Evolutionary conservation across 2,888 invertebrate species (phyloP).

Genomic region (Melanargia galathea): DNA sequence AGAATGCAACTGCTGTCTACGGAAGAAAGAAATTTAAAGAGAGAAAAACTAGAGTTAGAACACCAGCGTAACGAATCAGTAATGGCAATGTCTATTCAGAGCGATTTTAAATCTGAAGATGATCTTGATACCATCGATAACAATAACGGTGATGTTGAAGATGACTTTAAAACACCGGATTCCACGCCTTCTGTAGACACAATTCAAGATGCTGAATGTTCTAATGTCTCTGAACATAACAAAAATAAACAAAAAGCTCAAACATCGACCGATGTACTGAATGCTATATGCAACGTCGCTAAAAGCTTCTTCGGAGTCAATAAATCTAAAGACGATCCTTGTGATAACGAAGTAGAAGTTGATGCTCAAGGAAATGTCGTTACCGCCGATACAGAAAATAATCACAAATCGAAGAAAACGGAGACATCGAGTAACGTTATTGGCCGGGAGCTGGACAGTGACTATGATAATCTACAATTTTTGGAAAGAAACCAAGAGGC

Average conservation of each 20-base stretch:
- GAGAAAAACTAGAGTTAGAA: constrained; percentile 78
- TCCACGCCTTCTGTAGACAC: constrained; percentile 33
- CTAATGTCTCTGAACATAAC: constrained; percentile 39
- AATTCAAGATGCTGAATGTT: constrained; percentile 24
- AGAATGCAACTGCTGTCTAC: constrained; percentile 74
- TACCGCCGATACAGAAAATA: constrained; percentile 45
- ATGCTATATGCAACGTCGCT: constrained; percentile 64
- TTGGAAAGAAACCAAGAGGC: constrained; percentile 69
- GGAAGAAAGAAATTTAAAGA: constrained; percentile 78
- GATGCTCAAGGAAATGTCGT: constrained; percentile 69
- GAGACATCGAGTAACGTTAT: constrained; percentile 64
- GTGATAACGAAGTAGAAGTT: constrained; percentile 62
- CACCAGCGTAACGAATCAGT: constrained; percentile 66
- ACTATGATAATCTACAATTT: constrained; percentile 60
- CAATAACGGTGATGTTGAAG: constrained; percentile 41
- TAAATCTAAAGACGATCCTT: constrained; percentile 49
- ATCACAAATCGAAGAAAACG: constrained; percentile 44
- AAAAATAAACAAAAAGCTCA: constrained; percentile 51
- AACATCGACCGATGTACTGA: constrained; percentile 58
- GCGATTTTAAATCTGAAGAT: constrained; percentile 54
- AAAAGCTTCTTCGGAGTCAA: constrained; percentile 64
- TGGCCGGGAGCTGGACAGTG: constrained; percentile 57
- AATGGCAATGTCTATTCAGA: constrained; percentile 68
- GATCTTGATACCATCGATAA: constrained; percentile 42
- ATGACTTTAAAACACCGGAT: constrained; percentile 38